Evolutionary conservation across 1,140 invertebrate genomes (phyloP).

Genomic region (Trichomalopsis sarcophagae): DNA sequence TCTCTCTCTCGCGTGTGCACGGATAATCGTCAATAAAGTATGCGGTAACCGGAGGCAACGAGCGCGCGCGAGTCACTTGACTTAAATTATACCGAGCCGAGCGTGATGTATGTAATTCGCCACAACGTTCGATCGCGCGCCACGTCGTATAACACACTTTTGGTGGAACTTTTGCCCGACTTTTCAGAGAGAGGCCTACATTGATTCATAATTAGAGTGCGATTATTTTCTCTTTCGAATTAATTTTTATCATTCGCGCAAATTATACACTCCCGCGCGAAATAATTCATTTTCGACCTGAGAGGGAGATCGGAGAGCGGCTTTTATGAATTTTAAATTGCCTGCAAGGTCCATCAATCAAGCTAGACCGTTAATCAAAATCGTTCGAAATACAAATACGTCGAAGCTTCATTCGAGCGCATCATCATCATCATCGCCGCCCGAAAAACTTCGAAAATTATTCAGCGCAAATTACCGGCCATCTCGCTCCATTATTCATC

Average conservation of each 20-base stretch:
- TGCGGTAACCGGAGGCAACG: background rate
- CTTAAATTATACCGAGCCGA: constrained; percentile 18
- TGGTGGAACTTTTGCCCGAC: background rate
- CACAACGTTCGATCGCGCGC: background rate
- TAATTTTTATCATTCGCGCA: background rate
- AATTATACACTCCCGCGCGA: background rate
- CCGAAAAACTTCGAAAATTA: constrained; percentile 15
- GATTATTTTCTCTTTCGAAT: background rate
- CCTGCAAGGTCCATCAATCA: background rate
- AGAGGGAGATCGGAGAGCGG: no score
- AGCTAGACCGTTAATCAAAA: background rate
- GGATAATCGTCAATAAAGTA: constrained; percentile 12
- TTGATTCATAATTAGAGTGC: background rate
- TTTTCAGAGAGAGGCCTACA: background rate
- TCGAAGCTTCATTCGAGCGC: background rate
- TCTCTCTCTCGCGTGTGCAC: background rate
- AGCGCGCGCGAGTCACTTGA: background rate
- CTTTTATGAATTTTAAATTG: background rate
- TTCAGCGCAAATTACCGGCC: constrained; percentile 22
- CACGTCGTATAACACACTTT: background rate
- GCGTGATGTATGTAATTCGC: background rate
- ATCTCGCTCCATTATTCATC: background rate
- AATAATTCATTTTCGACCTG: background rate
- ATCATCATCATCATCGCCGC: background rate
- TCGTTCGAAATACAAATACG: background rate